Percentiles rank a stretch among this genome's conserved stretches.
These are phyloP conservation scores for Megaleporinus macrocephalus DNA, from an alignment of 2,113 vertebrate genomes.

Conservation along the genomic window DNA sequence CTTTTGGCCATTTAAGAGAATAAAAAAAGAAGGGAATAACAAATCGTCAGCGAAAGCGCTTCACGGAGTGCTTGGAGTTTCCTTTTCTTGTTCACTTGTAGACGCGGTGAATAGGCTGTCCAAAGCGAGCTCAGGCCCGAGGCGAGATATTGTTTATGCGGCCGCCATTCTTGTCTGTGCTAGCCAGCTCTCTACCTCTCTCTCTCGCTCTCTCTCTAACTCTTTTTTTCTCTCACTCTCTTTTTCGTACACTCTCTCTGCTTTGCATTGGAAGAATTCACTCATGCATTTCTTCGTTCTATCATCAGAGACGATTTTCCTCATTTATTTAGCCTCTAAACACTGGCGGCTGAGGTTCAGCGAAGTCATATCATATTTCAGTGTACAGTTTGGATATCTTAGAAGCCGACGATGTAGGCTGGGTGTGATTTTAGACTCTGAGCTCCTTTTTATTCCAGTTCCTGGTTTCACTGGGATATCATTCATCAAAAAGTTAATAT, in stretches of 20 bases:
- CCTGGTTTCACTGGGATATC: too few relatives aligned
- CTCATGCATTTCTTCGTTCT: too few relatives aligned
- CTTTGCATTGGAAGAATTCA: too few relatives aligned
- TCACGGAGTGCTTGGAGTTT: slow-evolving; percentile 75
- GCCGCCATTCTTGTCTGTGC: slow-evolving; percentile 31
- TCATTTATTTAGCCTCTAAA: too few relatives aligned
- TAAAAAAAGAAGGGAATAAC: slow-evolving; percentile 58
- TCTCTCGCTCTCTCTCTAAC: not conserved
- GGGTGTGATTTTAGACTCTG: too few relatives aligned
- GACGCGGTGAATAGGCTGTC: slow-evolving; percentile 72
- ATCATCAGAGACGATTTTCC: too few relatives aligned
- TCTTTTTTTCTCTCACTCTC: slow-evolving; percentile 14
- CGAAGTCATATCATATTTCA: too few relatives aligned
- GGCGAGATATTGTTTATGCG: slow-evolving; percentile 49
- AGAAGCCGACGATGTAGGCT: too few relatives aligned
- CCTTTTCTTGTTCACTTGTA: slow-evolving; percentile 75
- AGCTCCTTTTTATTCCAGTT: too few relatives aligned
- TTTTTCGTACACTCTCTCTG: not conserved
- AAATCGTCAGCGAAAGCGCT: slow-evolving; percentile 72
- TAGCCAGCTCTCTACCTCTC: not conserved
- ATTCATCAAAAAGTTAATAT: too few relatives aligned
- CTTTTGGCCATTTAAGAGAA: slow-evolving; percentile 57
- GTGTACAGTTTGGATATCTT: too few relatives aligned
- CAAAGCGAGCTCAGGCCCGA: slow-evolving; percentile 65
- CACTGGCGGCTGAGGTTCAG: too few relatives aligned